These are phyloP conservation scores for Polydrusus pterygomalis DNA, from an alignment of 2,888 invertebrate species.

Conservation along the genomic window DNA sequence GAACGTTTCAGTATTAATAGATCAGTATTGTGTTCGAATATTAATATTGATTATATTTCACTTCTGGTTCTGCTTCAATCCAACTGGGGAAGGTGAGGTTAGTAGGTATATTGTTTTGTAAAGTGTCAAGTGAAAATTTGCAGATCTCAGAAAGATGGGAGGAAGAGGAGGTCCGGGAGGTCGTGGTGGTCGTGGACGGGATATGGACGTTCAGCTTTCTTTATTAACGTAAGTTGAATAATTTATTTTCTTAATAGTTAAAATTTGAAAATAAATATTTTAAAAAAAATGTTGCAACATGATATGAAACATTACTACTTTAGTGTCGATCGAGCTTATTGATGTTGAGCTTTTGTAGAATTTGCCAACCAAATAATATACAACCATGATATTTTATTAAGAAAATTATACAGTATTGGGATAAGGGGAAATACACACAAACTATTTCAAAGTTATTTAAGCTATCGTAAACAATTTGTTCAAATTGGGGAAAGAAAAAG, in stretches of 20 bases:
- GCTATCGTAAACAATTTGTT: too few relatives aligned
- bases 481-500: too few relatives aligned
- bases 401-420: too few relatives aligned
- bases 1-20: not conserved
- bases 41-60: constrained; percentile 30
- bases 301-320: too few relatives aligned
- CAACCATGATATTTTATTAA: too few relatives aligned
- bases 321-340: too few relatives aligned
- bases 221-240: constrained; percentile 43
- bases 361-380: too few relatives aligned
- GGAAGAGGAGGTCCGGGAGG: constrained; percentile 44
- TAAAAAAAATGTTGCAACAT: too few relatives aligned
- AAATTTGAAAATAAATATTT: too few relatives aligned
- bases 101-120: constrained; percentile 9
- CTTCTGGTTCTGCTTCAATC: not conserved
- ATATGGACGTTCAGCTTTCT: constrained; percentile 42
- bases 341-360: too few relatives aligned
- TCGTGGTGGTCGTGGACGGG: constrained; percentile 27
- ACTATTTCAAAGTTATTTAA: too few relatives aligned
- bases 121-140: not conserved
- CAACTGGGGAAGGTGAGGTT: constrained; percentile 14
- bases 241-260: not conserved
- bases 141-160: constrained; percentile 29
- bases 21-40: constrained; percentile 18
- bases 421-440: too few relatives aligned